A percentile compares a stretch with the other conserved stretches of the same genome.
Evolutionary conservation across 2,888 invertebrate genomes (phyloP).

Genomic region (Adela reaumurella): DNA sequence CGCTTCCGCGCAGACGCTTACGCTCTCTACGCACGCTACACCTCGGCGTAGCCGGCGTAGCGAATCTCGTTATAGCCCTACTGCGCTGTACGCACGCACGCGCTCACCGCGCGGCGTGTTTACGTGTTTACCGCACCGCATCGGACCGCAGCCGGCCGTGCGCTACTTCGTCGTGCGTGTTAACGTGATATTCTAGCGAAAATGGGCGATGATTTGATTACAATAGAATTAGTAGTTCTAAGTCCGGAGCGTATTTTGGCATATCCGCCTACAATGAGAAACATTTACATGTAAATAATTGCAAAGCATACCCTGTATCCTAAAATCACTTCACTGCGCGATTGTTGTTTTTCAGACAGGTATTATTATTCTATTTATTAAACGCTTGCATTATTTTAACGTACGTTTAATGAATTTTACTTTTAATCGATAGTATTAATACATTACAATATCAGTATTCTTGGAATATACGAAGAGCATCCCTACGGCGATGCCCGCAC

Average conservation of each 20-base stretch:
- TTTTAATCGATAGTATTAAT: conserved; percentile 30
- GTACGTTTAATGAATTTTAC: conserved; percentile 39
- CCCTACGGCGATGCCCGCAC: background rate
- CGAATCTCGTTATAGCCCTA: no score
- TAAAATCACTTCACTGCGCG: conserved; percentile 74
- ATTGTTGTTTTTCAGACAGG: conserved; percentile 52
- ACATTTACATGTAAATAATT: conserved; percentile 77
- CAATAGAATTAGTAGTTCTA: conserved; percentile 11
- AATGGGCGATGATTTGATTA: conserved; percentile 13
- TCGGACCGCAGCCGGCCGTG: background rate
- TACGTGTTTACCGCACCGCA: no score
- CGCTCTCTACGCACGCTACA: no score
- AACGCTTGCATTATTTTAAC: conserved; percentile 44
- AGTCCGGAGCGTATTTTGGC: background rate
- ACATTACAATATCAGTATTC: background rate
- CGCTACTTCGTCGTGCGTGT: background rate
- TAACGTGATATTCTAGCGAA: conserved; percentile 2
- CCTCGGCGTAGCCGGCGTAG: no score
- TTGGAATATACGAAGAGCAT: background rate
- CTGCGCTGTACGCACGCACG: no score
- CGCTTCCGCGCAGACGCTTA: no score
- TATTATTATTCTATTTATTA: conserved; percentile 43
- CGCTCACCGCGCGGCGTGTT: no score
- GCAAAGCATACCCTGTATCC: conserved; percentile 95
- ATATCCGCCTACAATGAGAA: conserved; percentile 46